These are phyloP conservation scores for Lepidotrigona ventralis DNA, from an alignment of 1,140 invertebrate species.

Conservation along the genomic window DNA sequence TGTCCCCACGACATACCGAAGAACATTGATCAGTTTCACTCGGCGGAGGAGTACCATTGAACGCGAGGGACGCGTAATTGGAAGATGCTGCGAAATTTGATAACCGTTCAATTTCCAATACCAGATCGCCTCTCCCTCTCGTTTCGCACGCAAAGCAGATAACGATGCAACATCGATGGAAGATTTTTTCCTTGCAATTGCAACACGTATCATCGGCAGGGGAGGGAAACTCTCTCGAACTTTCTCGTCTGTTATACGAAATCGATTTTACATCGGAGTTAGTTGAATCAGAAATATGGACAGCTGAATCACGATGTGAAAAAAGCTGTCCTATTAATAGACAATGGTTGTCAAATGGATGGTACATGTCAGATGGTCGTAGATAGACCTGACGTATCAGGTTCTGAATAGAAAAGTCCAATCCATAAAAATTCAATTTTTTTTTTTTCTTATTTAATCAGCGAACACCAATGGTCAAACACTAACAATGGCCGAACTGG, in stretches of 20 bases:
- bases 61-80: not conserved
- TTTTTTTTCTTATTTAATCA: not conserved
- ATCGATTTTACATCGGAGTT: not conserved
- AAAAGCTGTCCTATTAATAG: not conserved
- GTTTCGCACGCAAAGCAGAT: not conserved
- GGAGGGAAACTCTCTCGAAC: too few relatives aligned
- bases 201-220: not conserved
- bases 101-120: not conserved
- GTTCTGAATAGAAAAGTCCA: not conserved
- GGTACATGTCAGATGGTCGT: not conserved
- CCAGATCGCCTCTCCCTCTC: not conserved
- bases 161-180: not conserved
- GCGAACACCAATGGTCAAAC: not conserved
- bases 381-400: not conserved
- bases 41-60: not conserved
- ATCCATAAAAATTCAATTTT: not conserved
- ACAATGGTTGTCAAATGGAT: not conserved
- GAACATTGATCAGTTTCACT: constrained; percentile 4
- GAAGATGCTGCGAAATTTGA: not conserved
- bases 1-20: not conserved
- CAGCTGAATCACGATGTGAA: not conserved
- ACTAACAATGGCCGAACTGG: too few relatives aligned
- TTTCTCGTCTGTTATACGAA: not conserved
- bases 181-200: not conserved
- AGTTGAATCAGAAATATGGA: not conserved